Evolutionary conservation across 2,797 vertebrate genomes (phyloP), one percentile per base, ranked within the genome.

Genomic region (Acipenser transmontanus): DNA sequence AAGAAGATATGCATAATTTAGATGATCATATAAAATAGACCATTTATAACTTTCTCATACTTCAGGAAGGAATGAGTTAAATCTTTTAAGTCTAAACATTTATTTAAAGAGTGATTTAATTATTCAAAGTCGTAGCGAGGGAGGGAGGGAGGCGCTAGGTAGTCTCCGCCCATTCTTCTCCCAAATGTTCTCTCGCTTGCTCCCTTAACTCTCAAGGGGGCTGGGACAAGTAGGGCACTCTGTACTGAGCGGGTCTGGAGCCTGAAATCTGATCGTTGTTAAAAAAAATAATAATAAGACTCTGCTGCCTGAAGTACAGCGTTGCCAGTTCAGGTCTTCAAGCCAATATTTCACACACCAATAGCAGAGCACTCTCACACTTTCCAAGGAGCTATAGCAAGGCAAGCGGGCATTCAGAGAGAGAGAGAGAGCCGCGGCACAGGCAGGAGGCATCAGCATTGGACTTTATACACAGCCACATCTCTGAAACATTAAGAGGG

Each of bases 181-280:
- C 66, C 59, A 49, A 61, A 70, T 65, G 64, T 73, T 67, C 60
- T 74, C 73, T 49, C 7, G 50, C 71, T 62, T 66, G 64, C 72
- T 73, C 75, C 77, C 64, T 65, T 68, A 69, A 67, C 71, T 73
- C 78, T 77, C 72, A 73, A 76, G 82, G 77, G 76, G 79, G 64
- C 79, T 73, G 51, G 76, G 79, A 81, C 69, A 63, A 66, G 73
- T 74, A 72, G 69, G 62, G 72, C 77, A 79, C 79, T 76, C 68
- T 72, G 34, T 34, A 4, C 34, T 34, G 83, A 73, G 75, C 52
- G 66, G 71, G 76, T 78, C 70, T 72, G 62, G 71, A 67, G 79
- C 69, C 76, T 81, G 81, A 81, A 81, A 83, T 77, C 75, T 62
- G 81, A 81, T 81, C 75, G 67, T 68, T 17, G 67, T 69, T 75